Percentiles rank a stretch among this genome's conserved stretches.
Evolutionary conservation across 1,140 invertebrate genomes (phyloP).

Genomic region (Philotrypesis tridentata): DNA sequence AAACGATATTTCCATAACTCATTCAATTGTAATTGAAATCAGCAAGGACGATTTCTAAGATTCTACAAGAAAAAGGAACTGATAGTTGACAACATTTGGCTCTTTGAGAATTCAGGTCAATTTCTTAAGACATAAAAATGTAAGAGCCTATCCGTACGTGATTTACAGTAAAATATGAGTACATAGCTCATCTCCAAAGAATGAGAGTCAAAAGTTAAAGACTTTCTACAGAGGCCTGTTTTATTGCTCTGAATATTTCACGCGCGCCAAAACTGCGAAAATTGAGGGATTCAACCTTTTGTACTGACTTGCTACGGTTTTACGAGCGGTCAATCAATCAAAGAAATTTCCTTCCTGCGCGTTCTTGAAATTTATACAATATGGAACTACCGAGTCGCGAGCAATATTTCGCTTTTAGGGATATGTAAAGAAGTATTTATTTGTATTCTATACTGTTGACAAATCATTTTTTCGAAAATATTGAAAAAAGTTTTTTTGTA

Average conservation of each 20-base stretch:
- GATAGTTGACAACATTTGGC: conserved; percentile 59
- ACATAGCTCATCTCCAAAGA: background rate
- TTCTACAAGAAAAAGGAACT: background rate
- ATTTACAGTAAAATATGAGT: conserved; percentile 56
- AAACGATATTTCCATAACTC: too few relatives aligned
- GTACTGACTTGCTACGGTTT: conserved; percentile 1
- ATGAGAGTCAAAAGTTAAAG: background rate
- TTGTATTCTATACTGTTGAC: background rate
- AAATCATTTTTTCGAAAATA: background rate
- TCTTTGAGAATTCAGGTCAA: conserved; percentile 56
- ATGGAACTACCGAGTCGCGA: background rate
- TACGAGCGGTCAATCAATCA: conserved; percentile 46
- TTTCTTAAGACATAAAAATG: conserved; percentile 45
- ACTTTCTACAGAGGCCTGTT: background rate
- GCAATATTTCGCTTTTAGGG: background rate
- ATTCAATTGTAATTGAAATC: too few relatives aligned
- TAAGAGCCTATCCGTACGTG: conserved; percentile 17
- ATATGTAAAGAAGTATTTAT: background rate
- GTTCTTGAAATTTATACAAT: background rate
- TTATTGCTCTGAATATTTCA: conserved; percentile 34
- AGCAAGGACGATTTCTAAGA: too few relatives aligned
- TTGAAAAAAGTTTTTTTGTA: too few relatives aligned
- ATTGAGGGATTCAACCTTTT: background rate
- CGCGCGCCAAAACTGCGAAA: conserved; percentile 17
- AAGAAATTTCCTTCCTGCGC: background rate